These are phyloP conservation scores for Phoenicopterus ruber DNA, from an alignment of 2,113 vertebrate genomes.

Conservation along the genomic window DNA sequence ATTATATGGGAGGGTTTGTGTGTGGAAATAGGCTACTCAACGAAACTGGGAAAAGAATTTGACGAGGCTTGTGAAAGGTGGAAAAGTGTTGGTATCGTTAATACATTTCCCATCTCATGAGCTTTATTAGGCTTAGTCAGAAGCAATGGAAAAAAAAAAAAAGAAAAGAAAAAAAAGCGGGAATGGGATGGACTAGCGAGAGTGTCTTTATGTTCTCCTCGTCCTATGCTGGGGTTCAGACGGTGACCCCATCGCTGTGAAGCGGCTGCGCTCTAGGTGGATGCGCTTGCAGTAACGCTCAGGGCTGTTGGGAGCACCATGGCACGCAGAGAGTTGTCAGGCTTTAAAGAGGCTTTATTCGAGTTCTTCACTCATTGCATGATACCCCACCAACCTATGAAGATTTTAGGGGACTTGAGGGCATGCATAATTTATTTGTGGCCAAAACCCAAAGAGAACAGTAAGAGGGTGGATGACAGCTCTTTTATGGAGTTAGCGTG, in stretches of 20 bases:
- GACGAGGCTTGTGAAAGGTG: neutral
- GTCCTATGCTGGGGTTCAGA: neutral
- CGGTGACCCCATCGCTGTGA: neutral
- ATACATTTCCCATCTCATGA: neutral
- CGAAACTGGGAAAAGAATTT: neutral
- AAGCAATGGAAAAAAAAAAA: neutral
- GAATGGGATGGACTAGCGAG: neutral
- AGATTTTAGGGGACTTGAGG: neutral
- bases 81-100: neutral
- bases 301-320: neutral
- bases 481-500: slow-evolving; percentile 1
- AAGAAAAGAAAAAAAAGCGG: neutral
- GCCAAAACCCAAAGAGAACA: neutral
- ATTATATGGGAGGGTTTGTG: neutral
- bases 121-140: neutral
- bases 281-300: neutral
- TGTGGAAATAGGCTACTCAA: neutral
- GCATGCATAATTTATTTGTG: neutral
- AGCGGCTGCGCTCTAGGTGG: neutral
- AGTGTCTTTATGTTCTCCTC: neutral
- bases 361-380: neutral
- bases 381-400: neutral
- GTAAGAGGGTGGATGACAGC: neutral
- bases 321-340: too few relatives aligned
- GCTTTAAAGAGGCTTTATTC: neutral